phyloP scores from a whole-genome alignment of 2,888 invertebrate species.

The Lithophane semibrunnea region DNA sequence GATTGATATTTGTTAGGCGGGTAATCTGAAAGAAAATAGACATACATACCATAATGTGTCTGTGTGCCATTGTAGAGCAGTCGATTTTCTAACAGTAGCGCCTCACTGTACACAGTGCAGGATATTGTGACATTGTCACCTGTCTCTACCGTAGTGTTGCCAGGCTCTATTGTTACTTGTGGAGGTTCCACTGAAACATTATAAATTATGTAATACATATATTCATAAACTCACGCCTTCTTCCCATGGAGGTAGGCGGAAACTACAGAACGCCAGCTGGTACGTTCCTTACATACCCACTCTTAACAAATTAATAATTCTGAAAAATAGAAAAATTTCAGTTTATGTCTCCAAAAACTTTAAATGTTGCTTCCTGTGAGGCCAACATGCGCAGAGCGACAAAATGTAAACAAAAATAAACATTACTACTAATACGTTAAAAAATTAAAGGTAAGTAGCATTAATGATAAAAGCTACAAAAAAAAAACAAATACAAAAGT shows the following conservation, averaged over 20 bases:
- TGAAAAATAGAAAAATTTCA: not conserved
- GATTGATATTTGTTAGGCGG: too few species aligned
- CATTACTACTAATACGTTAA: not conserved
- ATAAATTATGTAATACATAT: not conserved
- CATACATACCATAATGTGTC: constrained; percentile 69
- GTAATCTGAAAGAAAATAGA: not conserved
- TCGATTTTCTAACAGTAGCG: constrained; percentile 70
- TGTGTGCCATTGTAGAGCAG: constrained; percentile 70
- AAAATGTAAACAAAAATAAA: not conserved
- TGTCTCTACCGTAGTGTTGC: constrained; percentile 68
- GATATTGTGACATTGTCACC: constrained; percentile 72
- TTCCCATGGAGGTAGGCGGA: not conserved
- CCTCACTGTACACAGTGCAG: constrained; percentile 79
- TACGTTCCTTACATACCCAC: not conserved
- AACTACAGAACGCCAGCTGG: not conserved
- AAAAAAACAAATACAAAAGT: not conserved
- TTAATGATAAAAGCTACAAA: not conserved
- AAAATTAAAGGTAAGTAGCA: not conserved
- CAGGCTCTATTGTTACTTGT: constrained; percentile 74
- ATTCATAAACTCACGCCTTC: not conserved
- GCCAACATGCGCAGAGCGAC: not conserved
- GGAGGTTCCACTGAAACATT: constrained; percentile 80
- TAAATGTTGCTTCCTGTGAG: not conserved
- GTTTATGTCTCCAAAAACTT: not conserved
- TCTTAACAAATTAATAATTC: not conserved